Conservation (phyloP, 1,140 invertebrate species). For the Archegozetes longisetosus region DNA sequence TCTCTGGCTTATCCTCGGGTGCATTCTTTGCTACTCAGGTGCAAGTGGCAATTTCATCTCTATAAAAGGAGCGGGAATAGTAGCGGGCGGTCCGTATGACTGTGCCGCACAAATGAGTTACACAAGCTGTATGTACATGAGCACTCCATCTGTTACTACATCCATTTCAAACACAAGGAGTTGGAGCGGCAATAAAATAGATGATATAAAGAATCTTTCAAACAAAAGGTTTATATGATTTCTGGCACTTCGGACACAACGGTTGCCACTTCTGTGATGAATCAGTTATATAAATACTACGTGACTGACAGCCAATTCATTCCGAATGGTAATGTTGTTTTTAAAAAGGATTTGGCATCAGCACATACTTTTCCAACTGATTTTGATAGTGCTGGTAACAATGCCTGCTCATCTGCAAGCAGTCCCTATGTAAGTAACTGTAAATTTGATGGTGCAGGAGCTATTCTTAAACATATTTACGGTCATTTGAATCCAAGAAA, state of each 20-base stretch:
- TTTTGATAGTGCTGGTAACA: constrained; percentile 11
- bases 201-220: constrained; percentile 11
- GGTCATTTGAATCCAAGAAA: neutral
- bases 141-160: neutral
- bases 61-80: constrained; percentile 11
- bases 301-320: constrained; percentile 6
- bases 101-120: constrained; percentile 11
- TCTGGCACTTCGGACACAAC: neutral
- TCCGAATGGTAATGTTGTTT: constrained; percentile 1
- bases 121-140: constrained; percentile 6
- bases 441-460: neutral
- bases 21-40: neutral
- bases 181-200: constrained; percentile 11
- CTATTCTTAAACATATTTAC: constrained; percentile 4
- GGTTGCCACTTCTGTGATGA: neutral
- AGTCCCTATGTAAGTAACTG: constrained; percentile 4
- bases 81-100: constrained; percentile 8
- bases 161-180: neutral
- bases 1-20: neutral
- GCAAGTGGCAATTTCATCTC: neutral
- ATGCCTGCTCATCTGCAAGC: neutral
- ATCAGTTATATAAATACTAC: constrained; percentile 13
- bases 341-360: neutral
- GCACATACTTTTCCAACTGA: constrained; percentile 11
- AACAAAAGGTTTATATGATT: constrained; percentile 10